These are phyloP conservation scores for Anomalospiza imberbis DNA, from an alignment of 2,797 vertebrate genomes.

Conservation along the genomic window DNA sequence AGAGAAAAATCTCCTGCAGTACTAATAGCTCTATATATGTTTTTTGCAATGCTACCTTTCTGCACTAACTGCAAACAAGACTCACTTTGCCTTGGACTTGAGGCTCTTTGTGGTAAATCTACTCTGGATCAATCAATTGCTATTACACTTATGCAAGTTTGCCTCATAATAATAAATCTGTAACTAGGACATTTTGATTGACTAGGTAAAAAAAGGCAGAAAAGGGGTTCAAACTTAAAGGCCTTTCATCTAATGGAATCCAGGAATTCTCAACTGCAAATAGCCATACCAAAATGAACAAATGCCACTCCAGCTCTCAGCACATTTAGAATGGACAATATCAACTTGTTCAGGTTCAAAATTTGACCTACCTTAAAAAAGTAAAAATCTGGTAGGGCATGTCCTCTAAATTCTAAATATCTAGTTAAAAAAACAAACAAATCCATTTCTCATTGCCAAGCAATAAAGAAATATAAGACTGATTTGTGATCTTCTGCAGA, in stretches of 20 bases:
- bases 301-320: constrained; percentile 60
- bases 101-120: not conserved
- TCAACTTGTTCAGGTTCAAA: constrained; percentile 46
- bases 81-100: not conserved
- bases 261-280: constrained; percentile 49
- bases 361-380: constrained; percentile 64
- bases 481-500: constrained; percentile 43
- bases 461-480: constrained; percentile 51
- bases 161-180: not conserved
- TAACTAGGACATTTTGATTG: not conserved
- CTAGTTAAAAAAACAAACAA: constrained; percentile 67
- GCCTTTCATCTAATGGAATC: not conserved
- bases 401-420: constrained; percentile 69
- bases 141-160: not conserved
- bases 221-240: not conserved
- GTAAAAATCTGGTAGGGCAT: constrained; percentile 61
- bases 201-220: not conserved
- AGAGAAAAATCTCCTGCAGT: not conserved
- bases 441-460: constrained; percentile 64
- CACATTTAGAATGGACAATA: constrained; percentile 64
- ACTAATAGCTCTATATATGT: not conserved
- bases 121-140: not conserved
- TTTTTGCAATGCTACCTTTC: not conserved
- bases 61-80: not conserved
- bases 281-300: constrained; percentile 63